These are phyloP conservation scores for Chinchilla lanigera DNA, from an alignment of 2,113 vertebrate species.

Conservation along the genomic window DNA sequence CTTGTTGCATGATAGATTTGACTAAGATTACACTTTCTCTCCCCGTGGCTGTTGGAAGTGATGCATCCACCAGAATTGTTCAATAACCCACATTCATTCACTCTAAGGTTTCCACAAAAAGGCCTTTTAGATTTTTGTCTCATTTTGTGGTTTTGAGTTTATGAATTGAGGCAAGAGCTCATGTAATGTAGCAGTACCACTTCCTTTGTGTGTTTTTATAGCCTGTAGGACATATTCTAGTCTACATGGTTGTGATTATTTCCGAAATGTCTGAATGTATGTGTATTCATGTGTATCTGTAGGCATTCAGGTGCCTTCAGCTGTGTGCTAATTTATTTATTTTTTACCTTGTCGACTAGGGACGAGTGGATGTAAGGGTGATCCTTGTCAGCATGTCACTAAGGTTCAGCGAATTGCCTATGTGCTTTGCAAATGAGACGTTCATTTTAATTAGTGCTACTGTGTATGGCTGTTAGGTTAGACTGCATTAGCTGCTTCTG, in stretches of 20 bases:
- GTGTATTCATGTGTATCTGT: background rate
- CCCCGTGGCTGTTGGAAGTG: conserved; percentile 81
- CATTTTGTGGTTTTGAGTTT: conserved; percentile 87
- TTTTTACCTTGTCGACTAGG: conserved; percentile 40
- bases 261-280: conserved; percentile 36
- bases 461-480: conserved; percentile 83
- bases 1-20: conserved; percentile 88
- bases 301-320: background rate
- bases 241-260: conserved; percentile 66
- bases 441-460: conserved; percentile 85
- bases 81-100: conserved; percentile 75
- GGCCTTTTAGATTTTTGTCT: conserved; percentile 80
- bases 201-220: conserved; percentile 88
- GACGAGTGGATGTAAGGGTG: background rate
- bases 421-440: conserved; percentile 73
- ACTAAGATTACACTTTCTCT: conserved; percentile 85
- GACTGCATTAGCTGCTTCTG: conserved; percentile 34
- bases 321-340: conserved; percentile 45
- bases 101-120: conserved; percentile 80
- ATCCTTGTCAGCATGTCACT: conserved; percentile 70
- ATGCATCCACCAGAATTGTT: conserved; percentile 80
- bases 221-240: conserved; percentile 81
- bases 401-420: conserved; percentile 74
- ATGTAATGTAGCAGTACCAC: conserved; percentile 88
- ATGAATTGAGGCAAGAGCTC: conserved; percentile 88